These are phyloP conservation scores for Acomys russatus DNA, from an alignment of 2,797 vertebrate species.

Conservation along the genomic window DNA sequence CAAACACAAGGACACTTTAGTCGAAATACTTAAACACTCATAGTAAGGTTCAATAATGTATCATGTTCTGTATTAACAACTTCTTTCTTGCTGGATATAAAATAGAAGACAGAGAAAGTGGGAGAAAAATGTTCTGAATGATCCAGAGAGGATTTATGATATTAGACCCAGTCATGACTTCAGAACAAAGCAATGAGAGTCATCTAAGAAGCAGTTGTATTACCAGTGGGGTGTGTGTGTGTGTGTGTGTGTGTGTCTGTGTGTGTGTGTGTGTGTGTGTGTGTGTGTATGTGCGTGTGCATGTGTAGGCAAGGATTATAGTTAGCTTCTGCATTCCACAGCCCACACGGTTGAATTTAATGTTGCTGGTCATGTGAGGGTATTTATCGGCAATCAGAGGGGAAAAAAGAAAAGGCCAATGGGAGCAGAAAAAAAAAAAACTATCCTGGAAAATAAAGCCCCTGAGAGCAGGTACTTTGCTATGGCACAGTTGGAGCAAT, in stretches of 20 bases:
- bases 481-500: not conserved
- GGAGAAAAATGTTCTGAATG: not conserved
- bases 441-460: not conserved
- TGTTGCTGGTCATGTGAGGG: not conserved
- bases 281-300: too few species aligned
- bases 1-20: not conserved
- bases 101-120: not conserved
- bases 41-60: not conserved
- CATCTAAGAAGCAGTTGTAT: conserved; percentile 9
- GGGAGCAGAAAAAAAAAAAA: not conserved
- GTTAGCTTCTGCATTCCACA: not conserved
- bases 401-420: not conserved
- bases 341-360: not conserved
- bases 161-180: not conserved
- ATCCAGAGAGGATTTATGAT: not conserved
- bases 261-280: too few species aligned
- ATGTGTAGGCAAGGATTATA: too few species aligned
- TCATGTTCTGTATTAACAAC: not conserved
- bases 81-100: not conserved
- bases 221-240: not conserved
- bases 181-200: not conserved
- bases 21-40: not conserved
- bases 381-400: not conserved
- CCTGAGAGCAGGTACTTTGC: not conserved
- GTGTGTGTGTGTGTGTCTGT: not conserved